Evolutionary conservation across 53 echinoderm and acorn worm species (phyloP), one percentile per base, ranked within the genome.

Genomic region (Astropecten irregularis): DNA sequence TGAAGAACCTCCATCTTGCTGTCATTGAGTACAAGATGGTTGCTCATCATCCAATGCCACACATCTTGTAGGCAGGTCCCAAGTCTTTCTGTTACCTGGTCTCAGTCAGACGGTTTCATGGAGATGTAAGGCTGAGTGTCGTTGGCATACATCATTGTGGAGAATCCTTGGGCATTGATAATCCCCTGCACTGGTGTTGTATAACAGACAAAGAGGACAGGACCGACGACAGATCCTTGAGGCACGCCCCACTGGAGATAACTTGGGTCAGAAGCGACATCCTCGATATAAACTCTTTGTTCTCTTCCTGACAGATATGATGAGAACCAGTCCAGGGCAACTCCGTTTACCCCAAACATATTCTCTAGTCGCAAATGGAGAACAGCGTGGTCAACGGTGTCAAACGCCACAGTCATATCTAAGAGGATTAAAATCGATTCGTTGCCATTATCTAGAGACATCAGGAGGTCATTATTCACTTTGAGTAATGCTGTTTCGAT

Each of bases 251-350:
- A 57, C 3, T 11, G 4, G 6, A 57, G 25, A 11, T 11, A 11
- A 57, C 25, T 21, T 20, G 58, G 29, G 11, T 18, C 58, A 21
- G 58, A 57, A 20, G 29, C 13, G 19, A 28, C 25, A 9, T 57
- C 58, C 13, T 5, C 25, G 13, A 57, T 57, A 11, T 13, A 11
- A 11, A 57, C 58, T 3, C 29, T 69, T 39, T 44, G 47, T 69
- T 69, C 42, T 69, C 42, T 38, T 67, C 63, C 66, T 37, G 36
- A 27, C 2, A 38, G 66, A 34, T 55, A 35, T 3, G 76, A 74
- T 28, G 57, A 16, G 20, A 74, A 31, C 76, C 76, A 74, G 35
- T 74, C 49, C 57, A 56, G 37, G 11, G 56, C 76, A 19, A 74
- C 20, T 7, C 46, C 48, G 51, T 73, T 54, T n/a, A n/a, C n/a